Evolutionary conservation across 1,140 invertebrate genomes (phyloP), one percentile per base, ranked within the genome.

Genomic region (Holotrichia oblita): DNA sequence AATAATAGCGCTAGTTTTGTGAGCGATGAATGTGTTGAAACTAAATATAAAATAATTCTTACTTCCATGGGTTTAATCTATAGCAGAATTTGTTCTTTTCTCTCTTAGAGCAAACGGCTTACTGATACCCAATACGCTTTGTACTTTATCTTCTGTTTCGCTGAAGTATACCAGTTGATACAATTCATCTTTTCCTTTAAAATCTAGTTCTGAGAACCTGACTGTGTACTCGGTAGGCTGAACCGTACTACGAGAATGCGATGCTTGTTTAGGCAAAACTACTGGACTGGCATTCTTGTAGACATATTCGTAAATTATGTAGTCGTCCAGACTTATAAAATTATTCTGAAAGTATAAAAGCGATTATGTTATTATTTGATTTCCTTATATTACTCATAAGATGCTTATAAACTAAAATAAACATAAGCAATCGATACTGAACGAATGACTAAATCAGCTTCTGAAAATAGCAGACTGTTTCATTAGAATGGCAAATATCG

Each of bases 251-350:
- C 75, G 64, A 40, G 79, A 61, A 27, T 69, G 61, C 61, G 77
- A 27, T 34, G 80, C 61, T 9, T 69, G 79, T 42, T 79, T 81
- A 72, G 44, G 72, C 59, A 81, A 82, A 48, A 76, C 55, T 34
- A 78, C 69, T n/a, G 81, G 82, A 24, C 77, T 80, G 2, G 80
- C 72, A 72, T 81, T 81, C 86, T 90, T 92, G 8, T 86, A 87
- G 12, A 93, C 88, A 84, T 96, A 97, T 83, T 96, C 94, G 84
- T 97, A 97, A 8, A 91, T 90, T 74, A 94, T 88, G 86, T 97
- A 96, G 77, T 97, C 94, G 81, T 95, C 93, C 61, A 97, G 85
- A 80, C 91, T 93, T 44, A 91, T 89, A 88, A 97, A 97, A 79
- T 94, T 90, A 24, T 92, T 91, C 90, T 94, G 77, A 34, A 34